These are phyloP conservation scores for Sesamia inferens DNA, from an alignment of 2,888 invertebrate genomes.

Conservation along the genomic window DNA sequence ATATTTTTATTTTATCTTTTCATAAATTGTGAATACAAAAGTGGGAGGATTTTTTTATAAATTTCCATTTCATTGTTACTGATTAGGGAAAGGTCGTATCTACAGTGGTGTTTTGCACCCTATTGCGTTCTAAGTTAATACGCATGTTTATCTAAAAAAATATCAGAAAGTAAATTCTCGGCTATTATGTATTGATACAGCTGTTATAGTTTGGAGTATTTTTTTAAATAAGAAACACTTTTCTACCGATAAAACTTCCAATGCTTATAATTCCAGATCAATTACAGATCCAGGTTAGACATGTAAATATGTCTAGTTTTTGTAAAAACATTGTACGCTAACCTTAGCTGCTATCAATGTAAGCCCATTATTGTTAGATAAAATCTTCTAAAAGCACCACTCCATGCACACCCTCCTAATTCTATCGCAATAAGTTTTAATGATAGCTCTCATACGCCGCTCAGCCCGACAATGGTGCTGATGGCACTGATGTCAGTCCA, in stretches of 20 bases:
- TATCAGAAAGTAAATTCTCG: not conserved
- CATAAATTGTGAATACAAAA: conserved; percentile 1
- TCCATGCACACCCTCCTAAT: conserved; percentile 23
- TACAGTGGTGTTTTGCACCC: not conserved
- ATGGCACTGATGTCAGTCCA: conserved; percentile 40
- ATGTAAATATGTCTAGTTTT: not conserved
- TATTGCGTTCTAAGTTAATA: not conserved
- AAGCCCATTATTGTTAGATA: not conserved
- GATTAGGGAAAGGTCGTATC: not conserved
- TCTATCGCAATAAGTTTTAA: conserved; percentile 44
- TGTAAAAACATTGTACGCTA: not conserved
- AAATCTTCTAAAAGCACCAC: not conserved
- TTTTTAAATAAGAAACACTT: too few relatives aligned
- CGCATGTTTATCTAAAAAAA: too few relatives aligned
- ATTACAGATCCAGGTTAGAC: not conserved
- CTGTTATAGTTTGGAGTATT: not conserved
- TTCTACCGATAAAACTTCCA: not conserved
- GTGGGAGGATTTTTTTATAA: not conserved
- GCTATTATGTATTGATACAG: not conserved
- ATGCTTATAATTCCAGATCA: too few relatives aligned
- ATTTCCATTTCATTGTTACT: conserved; percentile 1
- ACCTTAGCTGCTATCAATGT: not conserved
- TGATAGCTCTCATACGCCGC: conserved; percentile 20
- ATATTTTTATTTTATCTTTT: not conserved
- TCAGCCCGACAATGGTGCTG: conserved; percentile 42